phyloP scores from a whole-genome alignment of 2,888 invertebrate species.

The Caenorhabditis virilis region DNA sequence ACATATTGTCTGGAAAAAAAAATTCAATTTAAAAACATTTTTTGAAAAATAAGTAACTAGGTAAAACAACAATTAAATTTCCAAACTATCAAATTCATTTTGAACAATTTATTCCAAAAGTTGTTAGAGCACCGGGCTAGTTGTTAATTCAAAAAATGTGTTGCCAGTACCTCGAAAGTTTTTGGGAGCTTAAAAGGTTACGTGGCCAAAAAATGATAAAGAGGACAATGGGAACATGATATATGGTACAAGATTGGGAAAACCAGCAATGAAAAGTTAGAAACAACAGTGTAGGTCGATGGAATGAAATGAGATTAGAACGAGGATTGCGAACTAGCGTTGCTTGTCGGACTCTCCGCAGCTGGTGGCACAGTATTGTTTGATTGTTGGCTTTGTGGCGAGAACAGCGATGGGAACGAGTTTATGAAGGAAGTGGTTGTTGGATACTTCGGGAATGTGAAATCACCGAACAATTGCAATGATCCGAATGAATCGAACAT shows the following conservation, averaged over 20 bases:
- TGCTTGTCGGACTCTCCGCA: neutral
- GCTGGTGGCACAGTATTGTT: neutral
- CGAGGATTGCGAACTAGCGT: neutral
- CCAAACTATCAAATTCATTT: neutral
- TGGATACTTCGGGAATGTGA: slow-evolving; percentile 35
- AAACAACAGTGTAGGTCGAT: slow-evolving; percentile 22
- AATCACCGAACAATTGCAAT: slow-evolving; percentile 25
- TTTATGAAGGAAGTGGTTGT: slow-evolving; percentile 42
- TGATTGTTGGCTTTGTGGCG: neutral
- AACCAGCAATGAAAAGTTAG: slow-evolving; percentile 5
- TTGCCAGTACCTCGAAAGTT: neutral
- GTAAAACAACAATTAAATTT: neutral
- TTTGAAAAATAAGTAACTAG: no score
- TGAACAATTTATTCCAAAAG: neutral
- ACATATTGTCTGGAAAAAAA: no score
- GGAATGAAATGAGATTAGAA: slow-evolving; percentile 8
- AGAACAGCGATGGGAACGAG: slow-evolving; percentile 42
- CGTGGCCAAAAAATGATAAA: neutral
- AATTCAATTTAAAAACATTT: no score
- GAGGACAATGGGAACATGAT: slow-evolving; percentile 22
- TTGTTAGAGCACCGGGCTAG: slow-evolving; percentile 15
- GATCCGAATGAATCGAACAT: slow-evolving; percentile 39
- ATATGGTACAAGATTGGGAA: slow-evolving; percentile 28
- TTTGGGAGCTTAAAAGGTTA: neutral
- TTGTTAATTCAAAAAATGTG: no score